Conservation (phyloP, 2,113 vertebrate genomes). For the Toxotes jaculatrix region DNA sequence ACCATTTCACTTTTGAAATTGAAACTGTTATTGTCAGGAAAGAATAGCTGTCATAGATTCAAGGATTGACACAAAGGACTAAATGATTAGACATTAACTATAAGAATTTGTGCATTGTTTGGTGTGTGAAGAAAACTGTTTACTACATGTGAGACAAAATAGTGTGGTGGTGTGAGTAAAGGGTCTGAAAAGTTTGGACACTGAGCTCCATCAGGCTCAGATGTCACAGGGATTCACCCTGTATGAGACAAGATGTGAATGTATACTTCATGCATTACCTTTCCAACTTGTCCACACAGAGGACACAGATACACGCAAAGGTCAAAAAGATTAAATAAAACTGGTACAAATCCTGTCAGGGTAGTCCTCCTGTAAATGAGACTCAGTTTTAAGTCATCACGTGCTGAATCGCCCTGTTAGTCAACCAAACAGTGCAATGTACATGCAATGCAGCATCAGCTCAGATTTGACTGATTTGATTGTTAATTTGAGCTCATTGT, state of each 20-base stretch:
- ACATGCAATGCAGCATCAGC: neutral
- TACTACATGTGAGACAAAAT: neutral
- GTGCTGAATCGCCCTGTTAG: neutral
- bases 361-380: neutral
- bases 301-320: no score
- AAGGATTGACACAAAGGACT: conserved; percentile 2
- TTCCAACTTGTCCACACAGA: no score
- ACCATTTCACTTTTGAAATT: neutral
- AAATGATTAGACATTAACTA: neutral
- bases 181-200: no score
- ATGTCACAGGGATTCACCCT: no score
- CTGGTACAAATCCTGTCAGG: neutral
- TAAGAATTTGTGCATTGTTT: conserved; percentile 4
- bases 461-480: neutral
- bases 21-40: neutral
- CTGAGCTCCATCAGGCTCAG: no score
- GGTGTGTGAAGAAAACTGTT: conserved; percentile 25
- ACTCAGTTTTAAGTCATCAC: neutral
- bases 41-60: neutral
- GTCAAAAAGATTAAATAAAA: no score
- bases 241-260: no score
- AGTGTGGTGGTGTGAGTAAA: no score
- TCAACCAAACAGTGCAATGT: neutral
- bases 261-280: no score
- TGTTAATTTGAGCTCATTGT: neutral